Conservation (phyloP, 2,888 invertebrate species). For the Mesopsocus fuscifrons region DNA sequence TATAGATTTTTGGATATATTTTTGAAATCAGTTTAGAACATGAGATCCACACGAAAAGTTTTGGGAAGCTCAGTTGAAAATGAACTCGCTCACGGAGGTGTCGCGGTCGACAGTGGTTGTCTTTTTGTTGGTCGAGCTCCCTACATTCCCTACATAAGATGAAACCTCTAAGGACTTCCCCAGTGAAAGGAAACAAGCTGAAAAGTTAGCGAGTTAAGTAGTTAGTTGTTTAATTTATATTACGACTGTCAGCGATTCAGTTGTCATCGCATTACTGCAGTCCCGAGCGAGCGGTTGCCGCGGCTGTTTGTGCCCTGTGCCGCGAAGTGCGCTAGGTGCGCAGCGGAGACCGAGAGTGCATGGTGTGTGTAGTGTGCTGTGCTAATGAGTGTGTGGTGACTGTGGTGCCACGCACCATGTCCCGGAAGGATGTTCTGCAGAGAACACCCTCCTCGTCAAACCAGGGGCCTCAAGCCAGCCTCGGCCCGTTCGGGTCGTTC, state of each 20-base stretch:
- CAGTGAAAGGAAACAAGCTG: background rate
- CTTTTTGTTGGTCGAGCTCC: too few species aligned
- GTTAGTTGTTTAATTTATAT: background rate
- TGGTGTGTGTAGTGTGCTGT: too few species aligned
- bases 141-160: too few species aligned
- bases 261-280: background rate
- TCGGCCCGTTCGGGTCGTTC: slow-evolving; percentile 14
- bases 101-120: too few species aligned
- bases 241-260: background rate
- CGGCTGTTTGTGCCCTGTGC: too few species aligned
- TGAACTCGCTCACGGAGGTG: background rate
- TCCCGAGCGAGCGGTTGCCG: background rate
- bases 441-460: background rate
- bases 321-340: too few species aligned
- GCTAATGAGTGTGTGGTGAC: too few species aligned
- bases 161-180: background rate
- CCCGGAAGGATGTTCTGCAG: background rate
- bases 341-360: background rate
- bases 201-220: background rate
- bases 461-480: background rate
- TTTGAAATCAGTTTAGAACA: background rate
- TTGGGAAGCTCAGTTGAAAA: background rate
- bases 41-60: background rate
- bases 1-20: background rate
- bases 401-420: too few species aligned